phyloP scores from a whole-genome alignment of 2,888 invertebrate genomes.

The Archaeoteleia sp. region DNA sequence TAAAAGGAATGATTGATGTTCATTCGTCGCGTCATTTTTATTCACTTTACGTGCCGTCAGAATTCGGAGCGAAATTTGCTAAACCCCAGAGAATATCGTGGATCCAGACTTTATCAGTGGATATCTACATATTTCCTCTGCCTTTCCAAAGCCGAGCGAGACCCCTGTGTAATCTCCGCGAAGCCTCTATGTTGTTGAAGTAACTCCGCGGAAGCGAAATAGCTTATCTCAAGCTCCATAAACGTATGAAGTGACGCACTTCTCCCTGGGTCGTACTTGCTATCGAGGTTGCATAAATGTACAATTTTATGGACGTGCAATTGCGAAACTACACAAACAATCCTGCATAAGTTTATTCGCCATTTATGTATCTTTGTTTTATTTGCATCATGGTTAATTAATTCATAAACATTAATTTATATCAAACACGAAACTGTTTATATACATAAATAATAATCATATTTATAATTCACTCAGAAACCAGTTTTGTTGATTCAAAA shows the following conservation, averaged over 20 bases:
- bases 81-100: constrained; percentile 15
- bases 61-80: constrained; percentile 13
- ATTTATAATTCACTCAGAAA: no score
- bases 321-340: constrained; percentile 6
- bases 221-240: constrained; percentile 32
- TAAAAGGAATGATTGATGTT: no score
- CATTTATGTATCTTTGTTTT: no score
- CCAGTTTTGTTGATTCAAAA: no score
- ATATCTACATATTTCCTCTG: constrained; percentile 30
- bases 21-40: no score
- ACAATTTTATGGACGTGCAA: constrained; percentile 19
- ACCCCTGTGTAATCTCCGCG: constrained; percentile 27
- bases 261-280: constrained; percentile 6
- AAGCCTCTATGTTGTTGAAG: constrained; percentile 28
- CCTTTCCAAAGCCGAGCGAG: constrained; percentile 21
- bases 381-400: no score
- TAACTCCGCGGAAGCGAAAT: constrained; percentile 34
- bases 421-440: no score
- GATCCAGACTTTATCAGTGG: constrained; percentile 23
- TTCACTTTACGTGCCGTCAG: not conserved
- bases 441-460: no score
- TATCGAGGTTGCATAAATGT: constrained; percentile 9
- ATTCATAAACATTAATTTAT: no score
- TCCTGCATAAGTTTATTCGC: no score
- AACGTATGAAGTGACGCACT: constrained; percentile 27